These are phyloP conservation scores for Cirrhinus molitorella DNA, from an alignment of 2,797 vertebrate species.

Conservation along the genomic window DNA sequence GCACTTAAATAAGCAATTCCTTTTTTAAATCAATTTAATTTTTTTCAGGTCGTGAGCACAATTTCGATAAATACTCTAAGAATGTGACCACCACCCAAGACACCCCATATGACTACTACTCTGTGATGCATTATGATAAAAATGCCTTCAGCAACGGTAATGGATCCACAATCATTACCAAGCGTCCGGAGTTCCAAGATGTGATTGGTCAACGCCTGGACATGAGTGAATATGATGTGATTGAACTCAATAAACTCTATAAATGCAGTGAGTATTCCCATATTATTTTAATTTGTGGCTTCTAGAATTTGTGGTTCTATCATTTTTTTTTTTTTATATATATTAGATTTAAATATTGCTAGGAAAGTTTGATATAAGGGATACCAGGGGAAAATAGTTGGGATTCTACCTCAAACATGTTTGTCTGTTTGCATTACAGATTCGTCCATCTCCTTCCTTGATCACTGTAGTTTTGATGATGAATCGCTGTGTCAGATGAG, in stretches of 20 bases:
- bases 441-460: slow-evolving; percentile 48
- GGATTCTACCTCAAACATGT: background rate
- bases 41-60: slow-evolving; percentile 44
- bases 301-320: no score
- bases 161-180: slow-evolving; percentile 84
- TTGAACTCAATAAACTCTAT: slow-evolving; percentile 82
- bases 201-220: slow-evolving; percentile 86
- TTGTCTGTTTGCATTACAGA: slow-evolving; percentile 12
- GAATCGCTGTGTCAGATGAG: slow-evolving; percentile 43
- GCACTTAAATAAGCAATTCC: background rate
- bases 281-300: background rate
- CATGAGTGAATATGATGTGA: slow-evolving; percentile 67
- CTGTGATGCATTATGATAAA: slow-evolving; percentile 86
- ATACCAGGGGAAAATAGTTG: background rate
- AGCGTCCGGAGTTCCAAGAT: slow-evolving; percentile 55
- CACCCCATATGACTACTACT: slow-evolving; percentile 84
- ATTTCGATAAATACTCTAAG: no score
- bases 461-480: slow-evolving; percentile 50
- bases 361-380: background rate
- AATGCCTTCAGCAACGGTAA: slow-evolving; percentile 77
- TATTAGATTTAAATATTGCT: no score
- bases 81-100: slow-evolving; percentile 71
- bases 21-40: background rate
- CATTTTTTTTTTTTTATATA: no score
- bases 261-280: slow-evolving; percentile 83